Base-by-base conservation (phyloP, 64 coral and sea anemone species). In the Actinia tenebrosa region DNA sequence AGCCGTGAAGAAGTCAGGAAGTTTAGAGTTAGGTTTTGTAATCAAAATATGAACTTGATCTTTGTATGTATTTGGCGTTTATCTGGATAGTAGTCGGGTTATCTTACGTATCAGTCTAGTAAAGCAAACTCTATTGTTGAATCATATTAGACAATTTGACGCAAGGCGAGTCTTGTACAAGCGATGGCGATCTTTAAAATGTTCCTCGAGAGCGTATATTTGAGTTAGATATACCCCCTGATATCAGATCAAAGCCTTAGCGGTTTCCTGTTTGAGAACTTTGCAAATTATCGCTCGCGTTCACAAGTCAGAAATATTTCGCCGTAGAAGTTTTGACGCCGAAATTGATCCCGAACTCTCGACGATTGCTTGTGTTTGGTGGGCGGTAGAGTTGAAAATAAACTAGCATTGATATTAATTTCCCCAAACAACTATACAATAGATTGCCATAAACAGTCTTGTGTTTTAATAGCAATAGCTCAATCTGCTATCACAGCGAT, bases 221-320 rank as follows among this genome's bases (percentile, higher is more conserved):
- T 85, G 80, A 87, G 89, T 91, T 60, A 93, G 91, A 97, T 97
- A 90, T 88, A 86, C 68, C 94, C 69, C 45, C 87, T 37, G 44
- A 53, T 92, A 96, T 96, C 91, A 87, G 94, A 97, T 97, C 53
- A 86, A 93, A 89, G 81, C 83, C 87, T 87, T 78, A 81, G 61
- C 87, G 91, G 88, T 93, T 97, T 97, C 94, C 94, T 96, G 94
- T 91, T 37, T 59, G 86, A 84, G 80, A 92, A 87, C 56, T 90
- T 97, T 89, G 80, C 91, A 93, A 97, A 90, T 97, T 97, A 93
- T 90, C 94, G 88, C 94, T 87, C 60, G 77, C 68, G 18, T 77
- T 85, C 83, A 85, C 30, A 85, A 64, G 54, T 85, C 61, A 79
- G 45, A 92, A 64, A 80, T 58, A 77, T 85, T 71, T 56, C 83